These are phyloP conservation scores for Callyntrura guangdongensis DNA, from an alignment of 2,888 invertebrate species.

Conservation along the genomic window DNA sequence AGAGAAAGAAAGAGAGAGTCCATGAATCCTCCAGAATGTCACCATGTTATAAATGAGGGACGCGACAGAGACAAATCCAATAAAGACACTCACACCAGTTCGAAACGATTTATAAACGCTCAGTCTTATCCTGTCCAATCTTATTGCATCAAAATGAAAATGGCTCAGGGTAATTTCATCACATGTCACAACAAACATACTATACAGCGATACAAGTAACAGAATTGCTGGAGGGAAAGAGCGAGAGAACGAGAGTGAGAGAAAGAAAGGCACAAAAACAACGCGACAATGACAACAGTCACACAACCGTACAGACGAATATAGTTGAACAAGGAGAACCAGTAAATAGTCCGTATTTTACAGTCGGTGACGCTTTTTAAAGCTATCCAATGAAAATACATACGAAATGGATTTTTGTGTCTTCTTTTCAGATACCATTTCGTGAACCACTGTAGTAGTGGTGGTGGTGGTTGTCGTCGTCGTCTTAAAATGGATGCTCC, in stretches of 20 bases:
- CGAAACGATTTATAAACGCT: conserved; percentile 80
- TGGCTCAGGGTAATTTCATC: conserved; percentile 80
- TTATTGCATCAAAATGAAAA: conserved; percentile 80
- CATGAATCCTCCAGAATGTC: conserved; percentile 77
- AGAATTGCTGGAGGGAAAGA: not conserved
- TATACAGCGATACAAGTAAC: conserved; percentile 27
- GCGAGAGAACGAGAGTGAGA: not conserved
- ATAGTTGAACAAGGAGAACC: conserved; percentile 6
- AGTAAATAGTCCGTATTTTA: conserved; percentile 35
- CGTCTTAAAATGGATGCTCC: conserved; percentile 18
- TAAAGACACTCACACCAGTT: conserved; percentile 80
- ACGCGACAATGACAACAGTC: conserved; percentile 43
- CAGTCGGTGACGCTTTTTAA: conserved; percentile 27
- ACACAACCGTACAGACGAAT: not conserved
- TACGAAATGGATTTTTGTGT: conserved; percentile 23
- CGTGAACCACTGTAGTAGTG: not conserved
- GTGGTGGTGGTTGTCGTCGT: not conserved
- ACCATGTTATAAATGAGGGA: conserved; percentile 79
- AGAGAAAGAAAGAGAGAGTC: conserved; percentile 38
- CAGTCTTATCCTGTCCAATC: conserved; percentile 80
- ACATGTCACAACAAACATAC: conserved; percentile 63
- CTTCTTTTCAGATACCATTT: conserved; percentile 4
- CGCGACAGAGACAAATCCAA: conserved; percentile 80
- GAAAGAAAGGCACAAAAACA: conserved; percentile 41
- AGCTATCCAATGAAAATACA: conserved; percentile 33